These are phyloP conservation scores for Sebastes ruberrimus DNA, from an alignment of 2,797 vertebrate species.

Conservation along the genomic window DNA sequence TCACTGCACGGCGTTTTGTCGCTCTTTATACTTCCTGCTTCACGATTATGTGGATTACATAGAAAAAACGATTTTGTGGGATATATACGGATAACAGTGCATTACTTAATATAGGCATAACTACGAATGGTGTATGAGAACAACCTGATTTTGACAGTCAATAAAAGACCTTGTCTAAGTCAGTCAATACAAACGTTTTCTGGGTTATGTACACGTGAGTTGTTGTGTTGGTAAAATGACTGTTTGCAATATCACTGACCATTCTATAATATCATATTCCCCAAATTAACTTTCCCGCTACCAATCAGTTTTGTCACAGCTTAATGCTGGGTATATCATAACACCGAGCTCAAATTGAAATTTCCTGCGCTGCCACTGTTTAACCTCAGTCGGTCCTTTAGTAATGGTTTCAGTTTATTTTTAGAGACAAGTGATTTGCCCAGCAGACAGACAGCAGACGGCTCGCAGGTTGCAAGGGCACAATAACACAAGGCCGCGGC, in stretches of 20 bases:
- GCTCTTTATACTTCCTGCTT: no score
- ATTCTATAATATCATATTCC: not conserved
- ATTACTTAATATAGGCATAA: no score
- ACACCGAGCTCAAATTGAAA: conserved; percentile 12
- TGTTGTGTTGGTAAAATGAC: not conserved
- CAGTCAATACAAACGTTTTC: not conserved
- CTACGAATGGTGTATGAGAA: no score
- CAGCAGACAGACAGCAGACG: conserved; percentile 34
- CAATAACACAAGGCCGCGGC: conserved; percentile 38
- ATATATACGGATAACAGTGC: no score
- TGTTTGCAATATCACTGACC: not conserved
- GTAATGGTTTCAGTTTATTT: conserved; percentile 39
- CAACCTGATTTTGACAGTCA: not conserved
- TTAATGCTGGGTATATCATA: not conserved
- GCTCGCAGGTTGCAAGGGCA: conserved; percentile 46
- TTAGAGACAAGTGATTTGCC: conserved; percentile 48
- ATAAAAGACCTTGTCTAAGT: not conserved
- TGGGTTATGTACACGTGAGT: not conserved
- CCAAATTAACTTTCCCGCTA: not conserved
- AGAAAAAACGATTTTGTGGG: no score
- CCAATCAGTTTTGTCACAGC: conserved; percentile 1
- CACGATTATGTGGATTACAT: no score
- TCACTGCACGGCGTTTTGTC: no score
- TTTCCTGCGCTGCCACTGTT: not conserved
- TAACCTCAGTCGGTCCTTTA: conserved; percentile 21